A percentile compares a stretch with the other conserved stretches of the same genome.
These are phyloP conservation scores for Procambarus clarkii DNA, from an alignment of 1,140 invertebrate species.

Conservation along the genomic window DNA sequence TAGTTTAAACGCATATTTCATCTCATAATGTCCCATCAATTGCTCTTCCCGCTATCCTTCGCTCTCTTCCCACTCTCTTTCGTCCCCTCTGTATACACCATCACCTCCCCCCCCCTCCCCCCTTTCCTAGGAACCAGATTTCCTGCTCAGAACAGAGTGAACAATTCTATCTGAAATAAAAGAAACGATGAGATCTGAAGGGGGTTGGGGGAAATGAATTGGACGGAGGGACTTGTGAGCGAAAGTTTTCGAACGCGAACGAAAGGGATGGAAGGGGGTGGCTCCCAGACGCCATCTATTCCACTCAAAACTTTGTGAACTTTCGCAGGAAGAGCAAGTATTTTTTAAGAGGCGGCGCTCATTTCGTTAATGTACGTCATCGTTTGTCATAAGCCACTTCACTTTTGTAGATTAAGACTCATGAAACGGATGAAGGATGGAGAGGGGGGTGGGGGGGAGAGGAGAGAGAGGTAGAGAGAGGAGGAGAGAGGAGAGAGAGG, in stretches of 20 bases:
- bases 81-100: background rate
- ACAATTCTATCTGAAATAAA: too few species aligned
- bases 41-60: background rate
- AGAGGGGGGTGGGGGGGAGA: background rate
- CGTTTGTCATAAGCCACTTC: constrained; percentile 54
- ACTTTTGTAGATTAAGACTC: constrained; percentile 65
- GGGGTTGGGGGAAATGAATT: too few species aligned
- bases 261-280: background rate
- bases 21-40: constrained; percentile 55
- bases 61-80: background rate
- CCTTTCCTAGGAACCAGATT: too few species aligned
- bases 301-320: constrained; percentile 55
- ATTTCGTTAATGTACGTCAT: constrained; percentile 49
- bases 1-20: constrained; percentile 42
- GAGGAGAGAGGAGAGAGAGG: constrained; percentile 2
- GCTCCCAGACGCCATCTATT: constrained; percentile 27
- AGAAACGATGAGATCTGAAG: too few species aligned
- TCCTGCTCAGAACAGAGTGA: too few species aligned
- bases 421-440: constrained; percentile 54
- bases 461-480: background rate
- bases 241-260: background rate
- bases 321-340: constrained; percentile 47
- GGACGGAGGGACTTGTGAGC: background rate
- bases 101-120: too few species aligned
- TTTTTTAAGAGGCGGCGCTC: constrained; percentile 46